phyloP scores from a whole-genome alignment of 2,888 invertebrate species.

The Drosophila quinaria region DNA sequence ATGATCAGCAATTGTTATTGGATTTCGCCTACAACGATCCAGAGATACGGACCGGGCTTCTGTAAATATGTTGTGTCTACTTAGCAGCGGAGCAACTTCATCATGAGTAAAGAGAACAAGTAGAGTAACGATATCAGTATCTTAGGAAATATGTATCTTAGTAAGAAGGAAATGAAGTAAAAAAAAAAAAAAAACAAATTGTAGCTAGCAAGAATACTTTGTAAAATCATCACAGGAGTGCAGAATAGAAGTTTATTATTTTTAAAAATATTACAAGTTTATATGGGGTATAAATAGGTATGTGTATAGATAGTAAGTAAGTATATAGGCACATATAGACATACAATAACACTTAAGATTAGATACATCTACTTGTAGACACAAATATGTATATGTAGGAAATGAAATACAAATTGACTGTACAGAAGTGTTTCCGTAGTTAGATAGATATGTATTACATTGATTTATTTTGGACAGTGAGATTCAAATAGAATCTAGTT shows the following conservation, averaged over 20 bases:
- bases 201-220: constrained; percentile 45
- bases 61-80: constrained; percentile 62
- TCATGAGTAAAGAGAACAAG: constrained; percentile 17
- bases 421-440: constrained; percentile 12
- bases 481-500: constrained; percentile 34
- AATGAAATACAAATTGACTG: constrained; percentile 29
- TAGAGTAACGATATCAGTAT: constrained; percentile 12
- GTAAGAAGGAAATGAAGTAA: constrained; percentile 9
- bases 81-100: constrained; percentile 56
- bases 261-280: constrained; percentile 28
- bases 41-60: constrained; percentile 78
- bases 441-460: constrained; percentile 54
- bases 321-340: constrained; percentile 23
- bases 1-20: constrained; percentile 43
- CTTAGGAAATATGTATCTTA: neutral
- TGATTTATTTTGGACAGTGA: constrained; percentile 23
- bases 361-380: constrained; percentile 15
- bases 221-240: constrained; percentile 73
- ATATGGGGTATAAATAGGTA: constrained; percentile 23
- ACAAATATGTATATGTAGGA: constrained; percentile 6
- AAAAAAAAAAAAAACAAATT: constrained; percentile 24
- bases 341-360: constrained; percentile 48
- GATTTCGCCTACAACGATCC: constrained; percentile 73
- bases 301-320: constrained; percentile 10
- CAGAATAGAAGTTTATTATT: constrained; percentile 71